Evolutionary conservation across 1,140 invertebrate species (phyloP), one percentile per base, ranked within the genome.

Genomic region (Paralvinella palmiformis): DNA sequence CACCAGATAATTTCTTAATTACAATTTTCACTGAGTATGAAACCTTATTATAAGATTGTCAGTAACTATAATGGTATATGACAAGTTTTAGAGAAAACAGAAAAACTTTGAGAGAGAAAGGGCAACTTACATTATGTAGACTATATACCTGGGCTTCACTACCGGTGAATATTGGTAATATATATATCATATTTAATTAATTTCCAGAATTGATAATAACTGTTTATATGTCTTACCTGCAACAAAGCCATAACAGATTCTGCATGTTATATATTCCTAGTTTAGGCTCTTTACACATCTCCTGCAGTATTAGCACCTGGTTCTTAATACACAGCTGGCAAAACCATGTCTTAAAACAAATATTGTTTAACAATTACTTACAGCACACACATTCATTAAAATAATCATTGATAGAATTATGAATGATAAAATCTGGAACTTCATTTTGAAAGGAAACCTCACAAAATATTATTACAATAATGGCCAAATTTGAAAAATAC

Each of bases 301-400:
- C 65, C 3, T 62, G 35, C 3, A 76, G 29, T 45, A 73, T 70
- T 1, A 48, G 41, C 0, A 72, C 71, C 36, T 70, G 74, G 35
- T 72, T 65, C 29, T 72, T 73, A 2, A 79, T 67, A 6, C 75
- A 24, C 50, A 70, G 66, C 60, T 76, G 75, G 64, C 74, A 71
- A 7, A 75, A 53, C 68, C 70, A 73, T 36, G 73, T 68, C 77
- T 78, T 45, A 50, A 61, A 67, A 3, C 62, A 48, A 32, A 64
- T 58, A 52, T 48, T 6, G 17, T 45, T 22, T 32, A 63, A 62
- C 53, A 48, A 20, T 31, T 27, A n/a, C 10, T 13, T 44, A 44
- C 13, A 44, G 13, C 13, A 22, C 15, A 20, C 27, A 48, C 44
- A 20, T 48, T 48, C 44, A 48, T 48, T 48, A 24, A 48, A 48